Base-by-base conservation (phyloP, 2,888 invertebrate species). In the Ctenicera cuprea region DNA sequence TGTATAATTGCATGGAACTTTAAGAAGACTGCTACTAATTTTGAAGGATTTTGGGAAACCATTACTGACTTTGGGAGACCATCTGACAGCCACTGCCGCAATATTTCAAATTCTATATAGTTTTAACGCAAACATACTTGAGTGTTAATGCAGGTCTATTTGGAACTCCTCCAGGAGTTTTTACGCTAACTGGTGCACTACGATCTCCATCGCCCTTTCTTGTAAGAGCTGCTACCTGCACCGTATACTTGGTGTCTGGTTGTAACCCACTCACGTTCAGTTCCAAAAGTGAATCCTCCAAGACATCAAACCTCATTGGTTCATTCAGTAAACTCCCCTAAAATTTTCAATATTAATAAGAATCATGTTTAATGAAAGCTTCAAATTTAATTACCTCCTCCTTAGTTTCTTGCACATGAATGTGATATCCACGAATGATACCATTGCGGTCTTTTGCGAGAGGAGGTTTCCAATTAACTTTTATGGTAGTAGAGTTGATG, bases 151-250 rank as follows among this genome's bases (percentile, higher is more conserved):
- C 92, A 50, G 97, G 95, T 81, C 94, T 89, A 79, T 94, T 94
- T 43, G 97, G 97, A 66, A 97, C 97, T 78, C 97, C 97, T 67
- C 98, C 97, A 30, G 97, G 97, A 0, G 99, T 99, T 87, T 93
- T 94, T 1, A 97, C 93, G 74, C 92, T 92, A 70, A 94, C 94
- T 22, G 96, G 94, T 74, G 92, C 89, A 85, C 97, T 97, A 78
- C 97, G 90, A 86, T 96, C 95, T 18, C 99, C 99, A 86, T 99
- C 99, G 50, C 99, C 99, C 87, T 97, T 97, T 76, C 97, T 91
- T 3, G 99, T 99, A 75, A 98, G 90, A 0, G 98, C 99, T 0
- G 97, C 97, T 72, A 99, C 97, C 89, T 97, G 96, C 72, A 98
- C 94, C 67, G 93, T 93, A 88, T 99, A 99, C 81, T 93, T 92